Percentiles rank a stretch among this genome's conserved stretches.
Conservation (phyloP, 2,888 invertebrate genomes). For the Euplexia lucipara region DNA sequence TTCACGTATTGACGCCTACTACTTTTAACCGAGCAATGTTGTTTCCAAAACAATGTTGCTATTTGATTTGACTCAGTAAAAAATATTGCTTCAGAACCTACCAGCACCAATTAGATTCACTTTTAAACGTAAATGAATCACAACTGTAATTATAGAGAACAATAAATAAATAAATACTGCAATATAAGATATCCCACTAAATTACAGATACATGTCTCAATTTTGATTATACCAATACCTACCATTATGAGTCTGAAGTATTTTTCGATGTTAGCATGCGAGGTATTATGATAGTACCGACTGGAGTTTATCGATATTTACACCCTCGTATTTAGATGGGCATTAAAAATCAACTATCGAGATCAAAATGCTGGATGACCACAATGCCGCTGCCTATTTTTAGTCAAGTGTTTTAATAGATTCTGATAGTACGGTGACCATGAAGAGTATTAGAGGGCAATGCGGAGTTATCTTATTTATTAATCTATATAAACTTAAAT, state of each 20-base stretch:
- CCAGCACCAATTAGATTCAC: not conserved
- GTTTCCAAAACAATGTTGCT: conserved; percentile 27
- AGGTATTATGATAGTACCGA: conserved; percentile 22
- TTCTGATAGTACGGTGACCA: conserved; percentile 67
- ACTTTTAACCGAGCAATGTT: conserved; percentile 19
- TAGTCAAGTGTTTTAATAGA: conserved; percentile 74
- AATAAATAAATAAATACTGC: too few species aligned
- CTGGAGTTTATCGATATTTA: conserved; percentile 53
- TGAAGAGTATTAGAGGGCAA: conserved; percentile 24
- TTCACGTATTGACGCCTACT: conserved; percentile 24
- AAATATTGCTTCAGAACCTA: not conserved
- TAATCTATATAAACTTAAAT: too few species aligned
- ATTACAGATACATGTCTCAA: not conserved
- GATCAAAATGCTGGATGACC: conserved; percentile 66
- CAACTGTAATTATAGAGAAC: not conserved
- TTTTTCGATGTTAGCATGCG: conserved; percentile 1
- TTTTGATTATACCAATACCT: not conserved
- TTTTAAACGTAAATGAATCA: too few species aligned
- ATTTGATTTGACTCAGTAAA: conserved; percentile 3
- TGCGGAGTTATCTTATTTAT: not conserved
- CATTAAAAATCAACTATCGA: conserved; percentile 66
- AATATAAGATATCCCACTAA: not conserved
- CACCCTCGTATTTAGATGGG: conserved; percentile 65
- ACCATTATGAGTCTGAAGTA: not conserved
- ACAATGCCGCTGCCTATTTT: conserved; percentile 75